Conservation (phyloP, 2,113 vertebrate species). For the Salminus brasiliensis region DNA sequence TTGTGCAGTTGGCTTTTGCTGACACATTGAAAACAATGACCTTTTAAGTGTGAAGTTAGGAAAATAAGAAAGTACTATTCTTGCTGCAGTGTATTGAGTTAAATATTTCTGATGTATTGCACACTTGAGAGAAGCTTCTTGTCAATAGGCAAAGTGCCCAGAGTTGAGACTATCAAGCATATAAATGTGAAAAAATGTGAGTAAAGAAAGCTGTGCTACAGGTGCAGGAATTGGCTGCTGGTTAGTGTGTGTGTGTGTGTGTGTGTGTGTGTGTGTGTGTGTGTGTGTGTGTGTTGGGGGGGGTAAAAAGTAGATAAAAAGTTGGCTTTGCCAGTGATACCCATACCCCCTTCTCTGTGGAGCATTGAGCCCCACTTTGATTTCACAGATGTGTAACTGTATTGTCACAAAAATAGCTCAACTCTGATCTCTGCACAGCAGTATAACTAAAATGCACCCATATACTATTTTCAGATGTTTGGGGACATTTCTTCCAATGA, state of each 20-base stretch:
- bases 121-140: slow-evolving; percentile 4
- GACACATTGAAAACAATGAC: background rate
- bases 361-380: slow-evolving; percentile 54
- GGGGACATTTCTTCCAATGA: too few relatives aligned
- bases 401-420: slow-evolving; percentile 61
- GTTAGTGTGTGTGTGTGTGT: too few relatives aligned
- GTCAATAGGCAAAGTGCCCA: slow-evolving; percentile 3
- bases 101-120: slow-evolving; percentile 19
- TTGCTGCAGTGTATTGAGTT: background rate
- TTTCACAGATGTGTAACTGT: slow-evolving; percentile 68
- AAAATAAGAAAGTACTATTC: background rate
- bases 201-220: slow-evolving; percentile 56
- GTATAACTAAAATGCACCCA: background rate
- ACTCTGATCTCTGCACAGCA: slow-evolving; percentile 14
- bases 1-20: background rate
- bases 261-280: too few relatives aligned
- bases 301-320: slow-evolving; percentile 57
- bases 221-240: slow-evolving; percentile 53
- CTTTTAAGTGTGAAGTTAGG: background rate
- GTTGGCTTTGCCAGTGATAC: slow-evolving; percentile 39
- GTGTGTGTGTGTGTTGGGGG: too few relatives aligned
- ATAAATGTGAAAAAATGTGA: background rate
- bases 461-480: too few relatives aligned
- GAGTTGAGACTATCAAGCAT: background rate
- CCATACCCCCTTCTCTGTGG: slow-evolving; percentile 32